Conservation (phyloP, 2,113 vertebrate species). For the Apteryx owenii region DNA sequence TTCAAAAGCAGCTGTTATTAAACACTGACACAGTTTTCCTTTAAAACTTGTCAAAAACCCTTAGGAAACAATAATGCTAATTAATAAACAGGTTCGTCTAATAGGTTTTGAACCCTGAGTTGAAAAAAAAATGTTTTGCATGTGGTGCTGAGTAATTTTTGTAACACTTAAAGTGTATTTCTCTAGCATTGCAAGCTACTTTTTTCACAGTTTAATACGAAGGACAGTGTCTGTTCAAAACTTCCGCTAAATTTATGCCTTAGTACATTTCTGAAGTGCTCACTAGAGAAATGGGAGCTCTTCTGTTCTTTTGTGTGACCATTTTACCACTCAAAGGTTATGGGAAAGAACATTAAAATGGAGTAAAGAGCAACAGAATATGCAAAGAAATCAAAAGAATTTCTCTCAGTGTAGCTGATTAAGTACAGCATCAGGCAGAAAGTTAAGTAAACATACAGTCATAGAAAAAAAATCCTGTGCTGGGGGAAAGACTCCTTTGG, state of each 20-base stretch:
- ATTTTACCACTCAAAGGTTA: conserved; percentile 70
- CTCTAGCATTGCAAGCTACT: not conserved
- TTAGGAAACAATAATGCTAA: not conserved
- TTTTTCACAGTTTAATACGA: conserved; percentile 7
- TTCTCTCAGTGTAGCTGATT: conserved; percentile 63
- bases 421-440: conserved; percentile 61
- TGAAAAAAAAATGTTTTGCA: conserved; percentile 2
- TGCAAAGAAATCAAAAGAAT: conserved; percentile 68
- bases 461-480: conserved; percentile 32
- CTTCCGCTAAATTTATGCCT: conserved; percentile 51
- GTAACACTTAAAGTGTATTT: not conserved
- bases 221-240: conserved; percentile 3
- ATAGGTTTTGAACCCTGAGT: not conserved
- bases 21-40: not conserved
- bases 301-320: conserved; percentile 47
- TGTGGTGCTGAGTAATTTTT: not conserved
- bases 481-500: conserved; percentile 1
- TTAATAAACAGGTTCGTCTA: not conserved
- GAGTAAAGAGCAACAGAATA: conserved; percentile 58
- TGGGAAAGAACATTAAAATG: conserved; percentile 70
- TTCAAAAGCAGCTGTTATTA: not conserved
- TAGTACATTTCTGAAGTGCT: conserved; percentile 42
- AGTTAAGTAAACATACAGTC: conserved; percentile 70
- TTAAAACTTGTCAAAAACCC: not conserved
- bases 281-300: conserved; percentile 54